These are phyloP conservation scores for Euplagia quadripunctaria DNA, from an alignment of 2,888 invertebrate genomes.

Conservation along the genomic window DNA sequence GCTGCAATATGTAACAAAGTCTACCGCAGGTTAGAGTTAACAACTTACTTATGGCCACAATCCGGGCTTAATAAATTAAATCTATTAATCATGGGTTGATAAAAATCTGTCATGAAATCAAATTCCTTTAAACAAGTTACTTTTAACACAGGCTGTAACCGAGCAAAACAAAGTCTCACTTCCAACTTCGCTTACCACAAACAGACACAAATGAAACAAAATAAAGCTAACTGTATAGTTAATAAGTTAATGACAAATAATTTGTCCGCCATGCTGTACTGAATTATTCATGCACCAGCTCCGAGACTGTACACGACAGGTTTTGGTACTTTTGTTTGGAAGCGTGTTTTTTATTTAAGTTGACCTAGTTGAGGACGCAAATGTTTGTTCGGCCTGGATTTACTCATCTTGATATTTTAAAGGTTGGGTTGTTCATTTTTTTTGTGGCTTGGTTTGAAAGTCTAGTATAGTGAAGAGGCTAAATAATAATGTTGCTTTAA, in stretches of 20 bases:
- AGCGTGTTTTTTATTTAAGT: slow-evolving; percentile 10
- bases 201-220: slow-evolving; percentile 22
- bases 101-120: no score
- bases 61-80: no score
- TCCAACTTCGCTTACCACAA: slow-evolving; percentile 5
- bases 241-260: slow-evolving; percentile 43
- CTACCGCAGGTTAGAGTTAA: no score
- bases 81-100: no score
- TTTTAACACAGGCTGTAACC: neutral
- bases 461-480: no score
- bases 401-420: neutral
- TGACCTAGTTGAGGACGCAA: neutral
- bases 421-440: neutral
- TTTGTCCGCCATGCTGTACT: slow-evolving; percentile 35
- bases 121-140: neutral
- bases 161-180: neutral
- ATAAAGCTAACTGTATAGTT: slow-evolving; percentile 23
- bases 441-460: neutral
- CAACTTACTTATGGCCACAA: no score
- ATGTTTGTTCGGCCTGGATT: neutral
- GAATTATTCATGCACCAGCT: slow-evolving; percentile 37
- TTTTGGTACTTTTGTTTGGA: slow-evolving; percentile 5
- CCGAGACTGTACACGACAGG: neutral
- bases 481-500: no score
- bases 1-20: no score